Base-by-base conservation (phyloP, 2,888 invertebrate species). In the Oligia fasciuncula region DNA sequence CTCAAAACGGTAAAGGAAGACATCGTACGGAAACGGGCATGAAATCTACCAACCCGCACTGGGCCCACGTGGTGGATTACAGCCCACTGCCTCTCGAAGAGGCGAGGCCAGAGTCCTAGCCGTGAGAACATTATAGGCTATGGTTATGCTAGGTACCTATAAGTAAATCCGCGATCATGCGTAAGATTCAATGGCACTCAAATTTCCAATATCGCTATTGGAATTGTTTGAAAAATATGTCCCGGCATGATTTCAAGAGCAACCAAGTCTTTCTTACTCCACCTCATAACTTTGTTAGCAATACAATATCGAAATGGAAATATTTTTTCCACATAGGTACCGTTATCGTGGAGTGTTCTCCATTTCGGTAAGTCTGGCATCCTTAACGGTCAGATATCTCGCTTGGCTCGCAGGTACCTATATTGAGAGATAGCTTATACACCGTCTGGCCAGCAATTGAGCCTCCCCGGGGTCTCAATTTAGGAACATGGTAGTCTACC, bases 341-440 rank as follows among this genome's bases (percentile, higher is more conserved):
- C 5, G 29, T n/a, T 65, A 35, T 8, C 57, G 2, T 62, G 29
- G n/a, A 43, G 35, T 51, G n/a, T 71, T 69, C 2, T 51, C 4
- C 11, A 63, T 80, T 80, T 46, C 19, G 3, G n/a, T 35, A 63
- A 13, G 35, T 9, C 43, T 63, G 17, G 54, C 23, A 65, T 57
- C 19, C 4, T 17, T 29, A 65, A n/a, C 65, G 35, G 40, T 40
- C 54, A 46, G 46, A 71, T 65, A 79, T 29, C 0, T 46, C 46
- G 46, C 46, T 13, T 71, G 62, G 62, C 5, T 79, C 19, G 14
- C 14, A 29, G 29, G 29, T 29, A 29, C 29, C 29, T 29, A 62
- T 51, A 70, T 80, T n/a, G 46, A 63, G 35, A 65, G n/a, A 54
- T 14, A 2, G 62, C 19, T 63, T 70, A 68, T 29, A 70, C 14